These are phyloP conservation scores for Melanostoma mellinum DNA, from an alignment of 2,888 invertebrate species.

Conservation along the genomic window DNA sequence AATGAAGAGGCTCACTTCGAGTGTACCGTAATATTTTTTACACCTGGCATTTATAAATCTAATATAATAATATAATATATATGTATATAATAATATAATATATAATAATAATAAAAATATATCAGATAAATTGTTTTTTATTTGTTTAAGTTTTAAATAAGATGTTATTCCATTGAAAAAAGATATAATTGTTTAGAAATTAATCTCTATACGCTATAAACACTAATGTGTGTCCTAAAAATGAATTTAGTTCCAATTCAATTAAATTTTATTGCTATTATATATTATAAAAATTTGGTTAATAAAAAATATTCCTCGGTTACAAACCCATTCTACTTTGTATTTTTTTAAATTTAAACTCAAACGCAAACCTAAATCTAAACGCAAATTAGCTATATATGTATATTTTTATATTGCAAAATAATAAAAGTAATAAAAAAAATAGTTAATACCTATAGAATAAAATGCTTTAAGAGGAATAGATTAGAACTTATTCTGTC, in stretches of 20 bases:
- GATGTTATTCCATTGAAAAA: conserved; percentile 27
- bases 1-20: conserved; percentile 89
- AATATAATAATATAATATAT: too few relatives aligned
- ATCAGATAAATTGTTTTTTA: conserved; percentile 19
- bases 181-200: conserved; percentile 46
- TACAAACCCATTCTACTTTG: conserved; percentile 19
- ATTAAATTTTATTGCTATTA: conserved; percentile 45
- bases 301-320: conserved; percentile 35
- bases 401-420: conserved; percentile 64
- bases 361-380: background rate
- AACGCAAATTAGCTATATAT: conserved; percentile 59
- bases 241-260: conserved; percentile 7
- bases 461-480: conserved; percentile 7
- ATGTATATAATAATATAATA: too few relatives aligned
- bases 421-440: conserved; percentile 11
- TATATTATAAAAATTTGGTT: conserved; percentile 40
- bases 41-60: conserved; percentile 93
- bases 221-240: conserved; percentile 27
- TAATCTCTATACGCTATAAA: conserved; percentile 31
- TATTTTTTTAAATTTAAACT: conserved; percentile 10
- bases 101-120: too few relatives aligned
- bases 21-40: conserved; percentile 93
- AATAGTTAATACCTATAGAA: background rate
- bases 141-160: conserved; percentile 29
- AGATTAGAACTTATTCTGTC: background rate